Base-by-base conservation (phyloP, 2,888 invertebrate species). In the Stenodema calcarata region DNA sequence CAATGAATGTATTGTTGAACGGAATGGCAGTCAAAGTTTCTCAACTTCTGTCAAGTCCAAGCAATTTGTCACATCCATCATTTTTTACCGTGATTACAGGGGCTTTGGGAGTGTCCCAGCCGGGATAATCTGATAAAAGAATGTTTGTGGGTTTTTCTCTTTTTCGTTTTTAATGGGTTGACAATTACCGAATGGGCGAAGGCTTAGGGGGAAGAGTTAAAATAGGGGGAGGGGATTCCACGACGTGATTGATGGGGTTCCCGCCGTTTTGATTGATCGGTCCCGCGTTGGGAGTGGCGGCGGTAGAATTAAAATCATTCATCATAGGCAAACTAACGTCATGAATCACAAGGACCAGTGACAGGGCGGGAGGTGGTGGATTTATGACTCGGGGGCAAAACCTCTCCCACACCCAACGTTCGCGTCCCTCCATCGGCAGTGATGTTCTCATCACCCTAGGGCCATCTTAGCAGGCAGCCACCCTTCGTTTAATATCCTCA, bases 241-340 rank as follows among this genome's bases (percentile, higher is more conserved):
- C n/a, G 62, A 41, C 78, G 41, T 86, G 86, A 79, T 86, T 86
- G 86, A 86, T 86, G 81, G 78, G 83, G 42, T 70, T 9, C 18
- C 35, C 47, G 44, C 47, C 35, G 80, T 11, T 47, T 30, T 86
- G 86, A 86, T 86, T 86, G 86, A 86, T 86, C 86, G 86, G 81
- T 44, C 41, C 73, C 23, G 35, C 62, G 47, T 30, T 28, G 73
- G 50, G 54, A 70, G 73, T 47, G 80, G 75, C 73, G 81, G 86
- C 78, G 76, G 86, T n/a, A 78, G 86, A 86, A 86, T 86, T 86
- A 86, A 86, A 86, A 86, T 86, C 86, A 81, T 86, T 86, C 86
- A 86, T 86, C 86, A 86, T 81, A 86, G 86, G 86, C 81, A 86
- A 86, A 86, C 86, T 86, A 86, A 86, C 86, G 86, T 86, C 86